These are phyloP conservation scores for Podilymbus podiceps DNA, from an alignment of 2,113 vertebrate species.

Conservation along the genomic window DNA sequence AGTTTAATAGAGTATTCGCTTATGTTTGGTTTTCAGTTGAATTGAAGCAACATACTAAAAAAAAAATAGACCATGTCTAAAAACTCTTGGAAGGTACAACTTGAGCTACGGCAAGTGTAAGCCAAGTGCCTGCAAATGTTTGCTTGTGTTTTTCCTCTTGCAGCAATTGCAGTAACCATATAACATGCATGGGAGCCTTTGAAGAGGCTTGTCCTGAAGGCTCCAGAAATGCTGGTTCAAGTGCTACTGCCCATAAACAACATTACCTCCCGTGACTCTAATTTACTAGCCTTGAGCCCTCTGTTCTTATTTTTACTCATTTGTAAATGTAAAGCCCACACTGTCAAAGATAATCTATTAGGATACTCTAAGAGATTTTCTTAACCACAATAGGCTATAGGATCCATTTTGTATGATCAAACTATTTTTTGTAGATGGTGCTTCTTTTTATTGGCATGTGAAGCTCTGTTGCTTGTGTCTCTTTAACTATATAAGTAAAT, in stretches of 20 bases:
- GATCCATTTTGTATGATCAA: not conserved
- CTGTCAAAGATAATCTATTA: constrained; percentile 62
- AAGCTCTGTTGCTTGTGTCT: not conserved
- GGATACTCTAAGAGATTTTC: constrained; percentile 23
- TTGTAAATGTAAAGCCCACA: constrained; percentile 42
- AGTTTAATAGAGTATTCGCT: not conserved
- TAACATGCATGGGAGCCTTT: constrained; percentile 1
- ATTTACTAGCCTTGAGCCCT: constrained; percentile 45
- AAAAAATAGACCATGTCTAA: not conserved
- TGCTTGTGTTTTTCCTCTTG: constrained; percentile 14
- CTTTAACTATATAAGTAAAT: constrained; percentile 54
- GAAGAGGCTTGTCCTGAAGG: constrained; percentile 48
- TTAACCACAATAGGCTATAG: constrained; percentile 24
- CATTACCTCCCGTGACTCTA: constrained; percentile 30
- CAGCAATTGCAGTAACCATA: not conserved
- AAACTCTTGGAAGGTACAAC: not conserved
- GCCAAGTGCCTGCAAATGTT: constrained; percentile 3
- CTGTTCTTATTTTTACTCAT: constrained; percentile 12
- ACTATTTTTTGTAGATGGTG: not conserved
- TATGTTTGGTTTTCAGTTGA: not conserved
- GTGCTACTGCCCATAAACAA: constrained; percentile 53
- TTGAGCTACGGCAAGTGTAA: not conserved
- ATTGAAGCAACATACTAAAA: not conserved
- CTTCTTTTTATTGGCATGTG: not conserved
- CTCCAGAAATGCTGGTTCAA: constrained; percentile 54